A percentile compares a stretch with the other conserved stretches of the same genome.
phyloP scores from a whole-genome alignment of 2,888 invertebrate genomes.

The Nysson spinosus region DNA sequence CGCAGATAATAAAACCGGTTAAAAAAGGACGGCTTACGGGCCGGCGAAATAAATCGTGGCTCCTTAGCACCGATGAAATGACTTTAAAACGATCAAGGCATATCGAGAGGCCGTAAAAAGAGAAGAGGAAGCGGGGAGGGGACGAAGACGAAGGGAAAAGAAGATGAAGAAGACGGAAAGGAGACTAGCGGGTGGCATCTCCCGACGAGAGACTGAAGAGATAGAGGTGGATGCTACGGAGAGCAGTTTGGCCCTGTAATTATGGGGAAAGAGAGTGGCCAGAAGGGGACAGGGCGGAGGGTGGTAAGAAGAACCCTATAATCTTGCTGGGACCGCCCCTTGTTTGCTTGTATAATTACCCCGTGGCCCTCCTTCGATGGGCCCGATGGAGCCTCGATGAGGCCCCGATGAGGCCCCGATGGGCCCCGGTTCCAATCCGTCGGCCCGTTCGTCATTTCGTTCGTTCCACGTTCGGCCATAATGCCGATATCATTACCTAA shows the following conservation, averaged over 20 bases:
- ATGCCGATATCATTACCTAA: conserved; percentile 72
- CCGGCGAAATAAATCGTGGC: conserved; percentile 1
- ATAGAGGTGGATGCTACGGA: conserved; percentile 47
- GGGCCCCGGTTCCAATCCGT: conserved; percentile 64
- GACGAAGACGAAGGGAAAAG: not conserved
- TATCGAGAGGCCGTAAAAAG: not conserved
- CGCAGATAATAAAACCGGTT: too few relatives aligned
- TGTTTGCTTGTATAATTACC: conserved; percentile 76
- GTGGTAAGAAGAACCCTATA: conserved; percentile 66
- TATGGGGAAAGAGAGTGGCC: conserved; percentile 65
- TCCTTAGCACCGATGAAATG: not conserved
- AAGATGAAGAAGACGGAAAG: conserved; percentile 41
- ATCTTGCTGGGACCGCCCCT: conserved; percentile 72
- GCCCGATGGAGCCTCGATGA: conserved; percentile 49
- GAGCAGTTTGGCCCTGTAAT: conserved; percentile 73
- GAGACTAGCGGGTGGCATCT: conserved; percentile 61
- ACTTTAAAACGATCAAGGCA: not conserved
- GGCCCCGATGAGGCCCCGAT: too few relatives aligned
- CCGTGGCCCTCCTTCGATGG: conserved; percentile 68
- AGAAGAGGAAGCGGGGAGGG: not conserved
- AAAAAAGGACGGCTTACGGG: not conserved
- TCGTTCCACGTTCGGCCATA: conserved; percentile 62
- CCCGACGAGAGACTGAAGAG: conserved; percentile 21
- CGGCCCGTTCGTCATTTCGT: conserved; percentile 65
- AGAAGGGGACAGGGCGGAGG: conserved; percentile 39